Percentiles rank a stretch among this genome's conserved stretches.
phyloP scores from a whole-genome alignment of 2,888 invertebrate genomes.

The Chrysotoxum bicinctum region DNA sequence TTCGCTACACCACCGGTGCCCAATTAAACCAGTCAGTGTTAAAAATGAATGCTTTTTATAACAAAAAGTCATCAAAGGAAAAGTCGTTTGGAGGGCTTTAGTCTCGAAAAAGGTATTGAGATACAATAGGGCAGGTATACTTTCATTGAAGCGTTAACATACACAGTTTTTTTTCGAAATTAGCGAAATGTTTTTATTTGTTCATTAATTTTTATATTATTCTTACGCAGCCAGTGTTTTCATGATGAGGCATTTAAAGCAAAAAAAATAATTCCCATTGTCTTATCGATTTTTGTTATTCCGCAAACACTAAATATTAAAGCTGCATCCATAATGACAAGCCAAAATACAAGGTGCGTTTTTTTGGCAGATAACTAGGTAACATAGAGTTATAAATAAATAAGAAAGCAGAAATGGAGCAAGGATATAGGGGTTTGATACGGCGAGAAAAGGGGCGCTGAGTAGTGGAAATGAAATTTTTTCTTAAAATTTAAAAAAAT shows the following conservation, averaged over 20 bases:
- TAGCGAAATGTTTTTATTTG: constrained; percentile 67
- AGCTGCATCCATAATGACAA: no score
- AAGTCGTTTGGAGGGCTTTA: no score
- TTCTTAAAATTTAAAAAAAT: no score
- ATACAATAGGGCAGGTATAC: background rate
- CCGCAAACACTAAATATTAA: no score
- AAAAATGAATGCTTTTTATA: constrained; percentile 56
- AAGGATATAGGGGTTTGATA: no score
- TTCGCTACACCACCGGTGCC: background rate
- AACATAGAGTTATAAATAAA: no score
- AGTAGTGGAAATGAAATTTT: no score
- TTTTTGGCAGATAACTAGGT: no score
- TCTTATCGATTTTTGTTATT: background rate
- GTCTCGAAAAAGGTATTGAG: background rate
- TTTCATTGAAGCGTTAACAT: constrained; percentile 19
- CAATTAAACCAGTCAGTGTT: background rate
- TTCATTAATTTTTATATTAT: constrained; percentile 59
- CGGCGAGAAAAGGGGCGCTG: no score
- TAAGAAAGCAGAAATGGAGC: no score
- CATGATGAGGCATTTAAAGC: background rate
- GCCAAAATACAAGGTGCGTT: no score
- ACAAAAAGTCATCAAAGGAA: constrained; percentile 59
- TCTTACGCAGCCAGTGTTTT: constrained; percentile 29
- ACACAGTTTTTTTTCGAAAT: constrained; percentile 54
- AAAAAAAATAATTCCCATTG: background rate